Evolutionary conservation across 2,797 vertebrate species (phyloP).

Genomic region (Sebastes wilsoni): DNA sequence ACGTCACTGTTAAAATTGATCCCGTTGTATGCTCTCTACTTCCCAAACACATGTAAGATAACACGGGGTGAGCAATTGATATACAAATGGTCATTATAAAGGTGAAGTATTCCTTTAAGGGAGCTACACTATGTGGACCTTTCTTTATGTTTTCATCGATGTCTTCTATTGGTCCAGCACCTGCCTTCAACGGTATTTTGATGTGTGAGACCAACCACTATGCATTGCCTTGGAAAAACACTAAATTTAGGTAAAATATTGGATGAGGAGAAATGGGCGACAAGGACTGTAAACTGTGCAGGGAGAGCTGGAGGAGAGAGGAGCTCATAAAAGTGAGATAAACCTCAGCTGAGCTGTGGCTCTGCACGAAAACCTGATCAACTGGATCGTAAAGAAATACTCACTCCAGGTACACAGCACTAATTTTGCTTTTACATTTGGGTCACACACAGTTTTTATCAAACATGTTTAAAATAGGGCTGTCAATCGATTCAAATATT

Average conservation of each 20-base stretch:
- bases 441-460: not conserved
- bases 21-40: too few species aligned
- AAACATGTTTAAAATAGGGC: not conserved
- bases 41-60: too few species aligned
- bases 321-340: slow-evolving; percentile 6
- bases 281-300: not conserved
- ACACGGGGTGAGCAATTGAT: too few species aligned
- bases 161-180: not conserved
- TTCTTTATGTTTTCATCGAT: not conserved
- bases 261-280: not conserved
- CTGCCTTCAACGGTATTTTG: not conserved
- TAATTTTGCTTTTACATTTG: not conserved
- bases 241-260: not conserved
- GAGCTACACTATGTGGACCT: too few species aligned
- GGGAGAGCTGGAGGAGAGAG: not conserved
- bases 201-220: not conserved
- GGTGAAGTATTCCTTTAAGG: too few species aligned
- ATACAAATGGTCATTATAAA: too few species aligned
- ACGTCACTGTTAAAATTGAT: not conserved
- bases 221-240: not conserved
- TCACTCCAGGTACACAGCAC: not conserved
- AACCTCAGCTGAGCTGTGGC: not conserved
- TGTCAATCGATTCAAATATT: too few species aligned
- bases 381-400: not conserved
- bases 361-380: slow-evolving; percentile 14